Base-by-base conservation (phyloP, 2,113 vertebrate genomes). In the Cercocebus atys region DNA sequence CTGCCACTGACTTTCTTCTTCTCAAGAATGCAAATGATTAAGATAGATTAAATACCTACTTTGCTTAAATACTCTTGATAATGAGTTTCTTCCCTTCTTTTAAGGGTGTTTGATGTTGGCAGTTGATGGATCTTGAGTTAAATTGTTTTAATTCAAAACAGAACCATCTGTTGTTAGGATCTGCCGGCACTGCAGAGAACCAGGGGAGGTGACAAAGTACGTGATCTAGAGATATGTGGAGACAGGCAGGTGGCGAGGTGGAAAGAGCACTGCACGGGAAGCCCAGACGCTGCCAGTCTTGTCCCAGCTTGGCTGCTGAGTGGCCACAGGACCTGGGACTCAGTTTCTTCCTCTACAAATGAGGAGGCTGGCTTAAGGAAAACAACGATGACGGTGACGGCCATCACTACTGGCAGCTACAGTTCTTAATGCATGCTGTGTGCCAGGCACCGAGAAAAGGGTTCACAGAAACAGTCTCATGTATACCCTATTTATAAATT, bases 11-110 rank as follows among this genome's bases (percentile, higher is more conserved):
- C 90, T 95, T 16, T 95, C 94, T 97, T 98, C 97, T 96, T 94
- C 98, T 97, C 80, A 40, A 97, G 97, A 97, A 98, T 98, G 97
- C 90, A 98, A 98, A 98, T 83, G 61, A 98, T 94, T 97, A 94
- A 95, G 95, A 96, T n/a, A 98, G 98, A 99, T 98, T 98, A 98
- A 99, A 98, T 94, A 98, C 95, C 98, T 98, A 94, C 97, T 98
- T 97, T 97, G 93, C 97, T 98, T 98, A 98, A 98, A 98, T 96
- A 98, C 94, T 98, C 97, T 96, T 97, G 97, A 98, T 98, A 98
- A 98, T 96, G 98, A 98, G 98, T 97, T 98, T 98, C 96, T 98
- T 98, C 92, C 95, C 96, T 95, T 97, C 98, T 98, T 97, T 97
- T 98, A 97, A 93, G 88, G 90, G 93, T 97, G 96, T 98, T 98